phyloP scores from a whole-genome alignment of 2,797 vertebrate genomes.

The Psittacula derbiana region DNA sequence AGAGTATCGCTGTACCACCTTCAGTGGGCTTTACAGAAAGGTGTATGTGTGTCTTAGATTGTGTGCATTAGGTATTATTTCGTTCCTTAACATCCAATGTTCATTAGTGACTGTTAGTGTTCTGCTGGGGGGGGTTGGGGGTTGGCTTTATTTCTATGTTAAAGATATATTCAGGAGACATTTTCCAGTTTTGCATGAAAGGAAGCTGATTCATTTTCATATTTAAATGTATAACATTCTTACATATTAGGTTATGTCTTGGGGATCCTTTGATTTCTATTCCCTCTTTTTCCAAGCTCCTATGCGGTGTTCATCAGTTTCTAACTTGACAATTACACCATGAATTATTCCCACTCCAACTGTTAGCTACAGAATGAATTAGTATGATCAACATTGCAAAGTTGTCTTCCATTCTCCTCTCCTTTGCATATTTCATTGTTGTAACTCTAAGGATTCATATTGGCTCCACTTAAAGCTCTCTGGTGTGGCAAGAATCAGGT shows the following conservation, averaged over 20 bases:
- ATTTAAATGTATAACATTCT: background rate
- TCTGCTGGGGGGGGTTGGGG: background rate
- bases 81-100: background rate
- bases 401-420: background rate
- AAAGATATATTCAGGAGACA: background rate
- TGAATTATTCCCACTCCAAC: background rate
- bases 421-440: background rate
- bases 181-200: background rate
- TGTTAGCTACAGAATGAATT: constrained; percentile 2
- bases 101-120: background rate
- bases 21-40: background rate
- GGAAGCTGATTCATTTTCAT: background rate
- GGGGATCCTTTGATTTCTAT: background rate
- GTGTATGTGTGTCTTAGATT: background rate
- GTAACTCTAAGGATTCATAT: background rate
- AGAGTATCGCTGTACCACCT: background rate
- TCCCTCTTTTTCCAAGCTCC: background rate
- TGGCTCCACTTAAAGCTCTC: background rate
- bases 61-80: background rate
- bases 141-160: background rate
- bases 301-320: background rate
- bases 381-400: background rate
- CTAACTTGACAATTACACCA: background rate
- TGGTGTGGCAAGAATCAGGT: background rate
- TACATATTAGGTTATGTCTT: background rate